Evolutionary conservation across 2,113 vertebrate species (phyloP).

Genomic region (Chaetodon trifascialis): DNA sequence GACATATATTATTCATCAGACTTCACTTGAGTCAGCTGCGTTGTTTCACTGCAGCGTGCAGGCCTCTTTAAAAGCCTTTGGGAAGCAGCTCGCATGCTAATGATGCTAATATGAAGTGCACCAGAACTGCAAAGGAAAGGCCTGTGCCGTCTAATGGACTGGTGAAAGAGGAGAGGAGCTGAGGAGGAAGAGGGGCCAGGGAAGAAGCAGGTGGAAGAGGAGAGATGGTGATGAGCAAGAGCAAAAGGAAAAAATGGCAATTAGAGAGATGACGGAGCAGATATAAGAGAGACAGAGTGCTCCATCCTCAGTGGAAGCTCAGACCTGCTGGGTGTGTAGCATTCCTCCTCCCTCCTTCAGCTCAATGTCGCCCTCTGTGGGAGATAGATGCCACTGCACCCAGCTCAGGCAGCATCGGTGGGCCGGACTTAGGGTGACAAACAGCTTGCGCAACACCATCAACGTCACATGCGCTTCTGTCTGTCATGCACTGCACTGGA

Average conservation of each 20-base stretch:
- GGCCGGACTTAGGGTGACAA: conserved; percentile 61
- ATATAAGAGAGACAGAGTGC: conserved; percentile 1
- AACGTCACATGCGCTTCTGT: conserved; percentile 54
- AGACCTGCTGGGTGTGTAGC: conserved; percentile 41
- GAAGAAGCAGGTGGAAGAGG: background rate
- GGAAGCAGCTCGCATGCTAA: conserved; percentile 30
- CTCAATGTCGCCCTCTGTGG: conserved; percentile 58
- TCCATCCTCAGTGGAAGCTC: conserved; percentile 37
- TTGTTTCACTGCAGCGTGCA: conserved; percentile 18
- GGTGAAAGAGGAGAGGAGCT: background rate
- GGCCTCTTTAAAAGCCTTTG: conserved; percentile 38
- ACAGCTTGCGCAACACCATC: conserved; percentile 79
- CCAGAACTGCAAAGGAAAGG: conserved; percentile 2
- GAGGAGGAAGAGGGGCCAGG: background rate
- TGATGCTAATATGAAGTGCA: conserved; percentile 37
- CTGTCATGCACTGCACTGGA: conserved; percentile 33
- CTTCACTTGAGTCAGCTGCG: conserved; percentile 52
- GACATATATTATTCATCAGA: conserved; percentile 68
- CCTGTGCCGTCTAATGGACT: conserved; percentile 35
- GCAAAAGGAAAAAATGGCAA: background rate
- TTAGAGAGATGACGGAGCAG: conserved; percentile 40
- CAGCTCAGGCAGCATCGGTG: conserved; percentile 25
- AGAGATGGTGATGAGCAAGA: background rate
- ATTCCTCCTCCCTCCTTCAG: conserved; percentile 5
- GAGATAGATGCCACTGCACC: conserved; percentile 29